A percentile compares a stretch with the other conserved stretches of the same genome.
phyloP scores from a whole-genome alignment of 2,888 invertebrate genomes.

The Lapara coniferarum region DNA sequence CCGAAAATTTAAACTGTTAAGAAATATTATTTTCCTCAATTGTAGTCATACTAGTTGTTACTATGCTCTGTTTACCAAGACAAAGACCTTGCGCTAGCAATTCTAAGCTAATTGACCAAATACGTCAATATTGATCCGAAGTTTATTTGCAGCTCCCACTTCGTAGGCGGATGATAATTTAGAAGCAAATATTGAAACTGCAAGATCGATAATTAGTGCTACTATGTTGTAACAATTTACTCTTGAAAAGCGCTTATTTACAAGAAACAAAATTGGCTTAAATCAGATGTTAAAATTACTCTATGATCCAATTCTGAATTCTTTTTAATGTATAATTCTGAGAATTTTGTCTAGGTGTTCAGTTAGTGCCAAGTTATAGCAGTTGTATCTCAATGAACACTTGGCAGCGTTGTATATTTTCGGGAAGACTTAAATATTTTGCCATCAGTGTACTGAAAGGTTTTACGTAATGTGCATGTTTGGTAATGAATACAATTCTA shows the following conservation, averaged over 20 bases:
- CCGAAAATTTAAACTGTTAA: neutral
- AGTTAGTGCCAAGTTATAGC: neutral
- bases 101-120: conserved; percentile 8
- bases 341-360: neutral
- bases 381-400: neutral
- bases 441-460: neutral
- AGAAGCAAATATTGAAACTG: conserved; percentile 6
- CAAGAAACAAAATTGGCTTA: neutral
- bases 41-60: neutral
- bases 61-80: neutral
- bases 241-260: neutral
- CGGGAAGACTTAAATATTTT: conserved; percentile 16
- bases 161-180: neutral
- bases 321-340: neutral
- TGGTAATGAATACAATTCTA: too few relatives aligned
- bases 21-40: neutral
- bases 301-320: neutral
- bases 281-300: neutral
- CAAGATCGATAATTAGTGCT: neutral
- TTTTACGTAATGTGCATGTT: neutral
- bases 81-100: neutral
- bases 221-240: neutral
- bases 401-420: neutral
- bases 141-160: neutral
- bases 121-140: neutral